Conservation (phyloP, 2,113 vertebrate species). For the Xenotilapia flavipinnis region DNA sequence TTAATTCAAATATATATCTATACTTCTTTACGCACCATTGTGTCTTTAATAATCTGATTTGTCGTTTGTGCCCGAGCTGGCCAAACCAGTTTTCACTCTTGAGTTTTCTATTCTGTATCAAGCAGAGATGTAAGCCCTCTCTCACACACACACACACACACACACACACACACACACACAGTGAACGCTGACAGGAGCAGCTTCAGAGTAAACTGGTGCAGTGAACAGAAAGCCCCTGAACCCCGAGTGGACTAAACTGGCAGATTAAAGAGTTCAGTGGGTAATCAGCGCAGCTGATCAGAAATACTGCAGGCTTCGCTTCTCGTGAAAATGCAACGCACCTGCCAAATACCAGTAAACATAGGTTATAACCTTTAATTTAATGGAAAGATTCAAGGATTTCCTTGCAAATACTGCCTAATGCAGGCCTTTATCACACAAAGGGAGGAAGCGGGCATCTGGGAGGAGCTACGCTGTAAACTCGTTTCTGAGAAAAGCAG, state of each 20-base stretch:
- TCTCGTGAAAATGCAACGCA: neutral
- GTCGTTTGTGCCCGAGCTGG: neutral
- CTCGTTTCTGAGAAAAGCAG: neutral
- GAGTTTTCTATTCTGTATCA: neutral
- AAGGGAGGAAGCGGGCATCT: neutral
- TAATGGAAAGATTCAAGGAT: neutral
- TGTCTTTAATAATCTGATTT: neutral
- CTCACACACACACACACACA: fast-evolving
- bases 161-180: fast-evolving
- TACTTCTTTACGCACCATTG: fast-evolving
- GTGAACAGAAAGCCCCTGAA: neutral
- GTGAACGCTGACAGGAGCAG: neutral
- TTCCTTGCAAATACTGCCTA: neutral
- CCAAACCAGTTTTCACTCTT: neutral
- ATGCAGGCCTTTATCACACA: neutral
- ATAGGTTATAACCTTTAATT: neutral
- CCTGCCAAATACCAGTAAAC: neutral
- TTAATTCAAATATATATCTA: fast-evolving
- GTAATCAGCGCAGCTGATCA: neutral
- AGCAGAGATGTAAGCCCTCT: neutral
- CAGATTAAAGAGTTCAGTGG: neutral
- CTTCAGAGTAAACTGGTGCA: neutral
- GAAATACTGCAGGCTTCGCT: neutral
- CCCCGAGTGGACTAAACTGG: fast-evolving
- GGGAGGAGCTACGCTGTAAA: neutral